Percentiles rank a stretch among this genome's conserved stretches.
Evolutionary conservation across 2,888 invertebrate species (phyloP).

Genomic region (Eristalis arbustorum): DNA sequence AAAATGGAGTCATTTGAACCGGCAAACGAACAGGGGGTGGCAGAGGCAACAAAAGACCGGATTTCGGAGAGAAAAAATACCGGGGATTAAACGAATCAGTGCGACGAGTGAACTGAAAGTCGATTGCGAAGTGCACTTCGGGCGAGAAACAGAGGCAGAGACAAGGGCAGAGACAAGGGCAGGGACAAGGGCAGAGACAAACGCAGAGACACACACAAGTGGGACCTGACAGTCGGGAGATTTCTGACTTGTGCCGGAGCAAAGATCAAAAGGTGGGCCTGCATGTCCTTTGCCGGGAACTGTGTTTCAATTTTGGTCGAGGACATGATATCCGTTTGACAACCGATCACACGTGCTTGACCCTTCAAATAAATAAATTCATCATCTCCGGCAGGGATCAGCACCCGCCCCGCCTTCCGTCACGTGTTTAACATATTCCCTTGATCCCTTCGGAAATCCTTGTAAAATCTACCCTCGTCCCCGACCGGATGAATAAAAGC

Average conservation of each 20-base stretch:
- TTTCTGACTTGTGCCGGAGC: too few species aligned
- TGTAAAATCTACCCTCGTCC: slow-evolving; percentile 19
- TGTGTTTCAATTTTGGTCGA: too few species aligned
- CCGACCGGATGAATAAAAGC: not conserved
- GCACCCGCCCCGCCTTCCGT: not conserved
- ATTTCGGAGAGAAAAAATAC: not conserved
- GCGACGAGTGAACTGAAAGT: not conserved
- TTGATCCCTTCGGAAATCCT: slow-evolving; percentile 38
- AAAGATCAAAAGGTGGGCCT: too few species aligned
- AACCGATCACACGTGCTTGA: not conserved
- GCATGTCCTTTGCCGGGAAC: too few species aligned
- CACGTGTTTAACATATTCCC: slow-evolving; percentile 28
- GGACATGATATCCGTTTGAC: not conserved
- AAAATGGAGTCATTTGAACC: not conserved
- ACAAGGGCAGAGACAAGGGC: too few species aligned
- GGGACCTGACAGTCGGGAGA: too few species aligned
- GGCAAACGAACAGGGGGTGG: not conserved
- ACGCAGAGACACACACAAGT: too few species aligned
- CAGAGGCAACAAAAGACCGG: not conserved
- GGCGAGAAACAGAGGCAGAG: not conserved
- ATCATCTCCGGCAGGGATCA: not conserved
- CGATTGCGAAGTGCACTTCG: not conserved
- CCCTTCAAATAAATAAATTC: not conserved
- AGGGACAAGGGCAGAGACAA: too few species aligned
- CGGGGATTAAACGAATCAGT: not conserved